Conservation (phyloP, 2,797 vertebrate species). For the Lepus townsendii region DNA sequence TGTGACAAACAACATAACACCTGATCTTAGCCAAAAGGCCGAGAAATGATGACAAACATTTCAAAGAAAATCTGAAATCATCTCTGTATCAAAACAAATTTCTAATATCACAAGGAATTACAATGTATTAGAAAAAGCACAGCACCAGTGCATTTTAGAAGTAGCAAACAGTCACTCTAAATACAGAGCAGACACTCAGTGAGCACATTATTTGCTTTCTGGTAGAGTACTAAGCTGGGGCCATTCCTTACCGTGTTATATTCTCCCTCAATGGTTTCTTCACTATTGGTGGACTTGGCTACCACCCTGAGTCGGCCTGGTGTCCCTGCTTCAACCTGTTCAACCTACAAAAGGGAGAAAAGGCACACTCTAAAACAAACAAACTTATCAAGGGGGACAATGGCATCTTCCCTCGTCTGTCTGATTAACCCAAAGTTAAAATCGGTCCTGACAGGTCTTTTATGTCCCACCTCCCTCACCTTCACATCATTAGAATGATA, state of each 20-base stretch:
- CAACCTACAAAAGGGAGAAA: slow-evolving; percentile 87
- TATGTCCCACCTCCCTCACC: neutral
- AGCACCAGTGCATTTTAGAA: neutral
- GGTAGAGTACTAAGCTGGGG: neutral
- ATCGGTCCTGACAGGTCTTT: neutral
- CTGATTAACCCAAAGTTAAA: neutral
- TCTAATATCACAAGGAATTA: neutral
- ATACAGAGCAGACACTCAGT: neutral
- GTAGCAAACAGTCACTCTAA: neutral
- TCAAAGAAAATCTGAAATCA: neutral
- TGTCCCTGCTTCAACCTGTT: slow-evolving; percentile 88
- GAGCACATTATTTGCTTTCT: neutral
- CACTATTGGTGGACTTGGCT: slow-evolving; percentile 83
- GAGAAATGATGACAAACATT: neutral
- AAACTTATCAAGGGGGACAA: neutral
- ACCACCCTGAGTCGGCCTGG: slow-evolving; percentile 88
- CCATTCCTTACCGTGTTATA: slow-evolving; percentile 91
- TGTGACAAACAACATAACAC: neutral
- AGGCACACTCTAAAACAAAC: slow-evolving; percentile 67
- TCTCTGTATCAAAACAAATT: neutral
- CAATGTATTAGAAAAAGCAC: neutral
- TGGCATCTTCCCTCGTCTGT: neutral
- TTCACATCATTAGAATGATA: neutral
- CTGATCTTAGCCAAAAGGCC: too few species aligned
- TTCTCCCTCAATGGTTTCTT: slow-evolving; percentile 86